Evolutionary conservation across 1,140 invertebrate genomes (phyloP), one percentile per base, ranked within the genome.

Genomic region (Mercenaria mercenaria): DNA sequence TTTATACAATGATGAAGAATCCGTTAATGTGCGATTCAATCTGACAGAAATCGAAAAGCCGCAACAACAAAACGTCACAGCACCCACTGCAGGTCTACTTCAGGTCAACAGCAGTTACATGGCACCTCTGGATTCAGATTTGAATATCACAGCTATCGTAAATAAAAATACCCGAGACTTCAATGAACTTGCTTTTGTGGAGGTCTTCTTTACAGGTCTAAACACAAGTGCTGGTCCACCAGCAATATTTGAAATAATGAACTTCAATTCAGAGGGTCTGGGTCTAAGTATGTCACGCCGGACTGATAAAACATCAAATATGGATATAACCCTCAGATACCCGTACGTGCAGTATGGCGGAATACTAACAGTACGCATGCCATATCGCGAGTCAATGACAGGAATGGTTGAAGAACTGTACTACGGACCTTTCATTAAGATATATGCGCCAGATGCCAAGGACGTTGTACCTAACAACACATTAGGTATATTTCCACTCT

Each of bases 161-260:
- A 72, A 67, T 56, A 59, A 81, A 72, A 37, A 88, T 20, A 34
- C 86, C 8, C n/a, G 32, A 39, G 64, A 85, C 20, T 56, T 56
- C 2, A 23, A 85, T 52, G 50, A 74, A 47, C 20, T 85, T 20
- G 64, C 23, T 0, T 50, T 52, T 56, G 83, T 50, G 1, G 83
- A 88, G 26, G 56, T 88, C 41, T 88, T 81, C 41, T 88, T 88
- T 39, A 88, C 77, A 26, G 86, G 86, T n/a, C 77, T 88, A n/a
- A 88, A 88, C 37, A 88, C 77, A 6, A 79, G 74, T 39, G 37
- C 39, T 26, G 47, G 56, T 29, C 86, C 86, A 11, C 72, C 72
- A 11, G 39, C 86, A 11, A 64, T 81, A 8, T 88, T 88, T 81
- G 86, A 88, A 88, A 88, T 85, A 32, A 74, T 85, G 69, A 67